Conservation (phyloP, 2,888 invertebrate species). For the Bruchidius siliquastri region DNA sequence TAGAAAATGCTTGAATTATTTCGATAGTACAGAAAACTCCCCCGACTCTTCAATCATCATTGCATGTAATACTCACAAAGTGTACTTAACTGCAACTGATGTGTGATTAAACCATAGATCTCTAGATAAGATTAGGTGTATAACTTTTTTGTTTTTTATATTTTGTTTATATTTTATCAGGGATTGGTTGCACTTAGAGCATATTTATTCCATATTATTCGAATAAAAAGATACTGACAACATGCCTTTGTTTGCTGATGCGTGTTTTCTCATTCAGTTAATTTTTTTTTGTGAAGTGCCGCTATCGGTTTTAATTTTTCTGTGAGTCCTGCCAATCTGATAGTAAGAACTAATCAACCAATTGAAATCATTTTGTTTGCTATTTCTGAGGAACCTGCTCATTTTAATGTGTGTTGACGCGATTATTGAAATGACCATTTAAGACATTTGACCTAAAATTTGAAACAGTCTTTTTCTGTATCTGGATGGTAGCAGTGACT, state of each 20-base stretch:
- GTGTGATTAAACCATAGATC: background rate
- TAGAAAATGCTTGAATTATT: background rate
- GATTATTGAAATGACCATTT: too few relatives aligned
- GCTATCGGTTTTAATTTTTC: too few relatives aligned
- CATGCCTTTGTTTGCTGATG: background rate
- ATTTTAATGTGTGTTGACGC: too few relatives aligned
- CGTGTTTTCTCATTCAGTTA: too few relatives aligned
- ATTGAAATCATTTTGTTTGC: too few relatives aligned
- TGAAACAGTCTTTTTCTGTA: too few relatives aligned
- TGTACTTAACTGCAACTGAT: background rate
- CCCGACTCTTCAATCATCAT: background rate
- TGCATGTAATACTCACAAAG: background rate
- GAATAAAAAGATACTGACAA: background rate
- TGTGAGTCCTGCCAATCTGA: too few relatives aligned
- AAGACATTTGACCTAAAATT: too few relatives aligned
- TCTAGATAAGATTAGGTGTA: constrained; percentile 10
- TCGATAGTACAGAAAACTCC: background rate
- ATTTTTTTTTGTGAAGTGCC: too few relatives aligned
- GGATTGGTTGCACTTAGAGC: constrained; percentile 41
- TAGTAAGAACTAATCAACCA: too few relatives aligned
- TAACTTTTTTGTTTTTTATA: constrained; percentile 18
- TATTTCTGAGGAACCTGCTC: too few relatives aligned
- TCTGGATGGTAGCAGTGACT: too few relatives aligned
- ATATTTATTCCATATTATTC: constrained; percentile 16
- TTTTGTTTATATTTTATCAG: constrained; percentile 24